These are phyloP conservation scores for Semaprochilodus insignis DNA, from an alignment of 2,797 vertebrate genomes.

Conservation along the genomic window DNA sequence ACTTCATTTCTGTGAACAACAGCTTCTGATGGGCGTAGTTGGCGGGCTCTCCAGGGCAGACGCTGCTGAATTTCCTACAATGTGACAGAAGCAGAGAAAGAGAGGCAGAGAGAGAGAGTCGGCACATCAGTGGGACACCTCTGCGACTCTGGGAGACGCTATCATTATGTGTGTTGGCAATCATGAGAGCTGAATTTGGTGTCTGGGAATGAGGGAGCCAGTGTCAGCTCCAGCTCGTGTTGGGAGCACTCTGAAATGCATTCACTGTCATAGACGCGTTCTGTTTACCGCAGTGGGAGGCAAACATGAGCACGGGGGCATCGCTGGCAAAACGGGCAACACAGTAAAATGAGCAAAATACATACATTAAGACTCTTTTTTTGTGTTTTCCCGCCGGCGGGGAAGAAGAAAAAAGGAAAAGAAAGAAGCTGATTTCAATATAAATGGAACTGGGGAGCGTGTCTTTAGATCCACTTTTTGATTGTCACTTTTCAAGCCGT, in stretches of 20 bases:
- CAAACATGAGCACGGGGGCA: slow-evolving; percentile 78
- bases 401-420: slow-evolving; percentile 31
- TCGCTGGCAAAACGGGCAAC: slow-evolving; percentile 75
- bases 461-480: slow-evolving; percentile 80
- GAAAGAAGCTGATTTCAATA: slow-evolving; percentile 85
- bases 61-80: slow-evolving; percentile 70
- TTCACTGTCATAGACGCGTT: slow-evolving; percentile 79
- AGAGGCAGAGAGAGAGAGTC: slow-evolving; percentile 65
- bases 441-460: slow-evolving; percentile 81
- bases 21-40: slow-evolving; percentile 77
- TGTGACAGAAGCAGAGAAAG: slow-evolving; percentile 65
- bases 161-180: slow-evolving; percentile 90
- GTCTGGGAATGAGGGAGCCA: slow-evolving; percentile 73
- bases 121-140: slow-evolving; percentile 86
- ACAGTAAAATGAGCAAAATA: slow-evolving; percentile 85
- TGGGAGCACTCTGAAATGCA: slow-evolving; percentile 80
- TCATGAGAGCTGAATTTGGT: slow-evolving; percentile 84
- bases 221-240: slow-evolving; percentile 70
- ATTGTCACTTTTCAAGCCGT: slow-evolving; percentile 72
- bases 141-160: slow-evolving; percentile 87
- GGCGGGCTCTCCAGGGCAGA: slow-evolving; percentile 76
- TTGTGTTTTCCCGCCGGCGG: slow-evolving; percentile 48
- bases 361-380: slow-evolving; percentile 82
- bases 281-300: slow-evolving; percentile 85
- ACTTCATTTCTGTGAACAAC: slow-evolving; percentile 85